phyloP scores from a whole-genome alignment of 2,888 invertebrate species.

The Pseudococcus jackbeardsleyi region DNA sequence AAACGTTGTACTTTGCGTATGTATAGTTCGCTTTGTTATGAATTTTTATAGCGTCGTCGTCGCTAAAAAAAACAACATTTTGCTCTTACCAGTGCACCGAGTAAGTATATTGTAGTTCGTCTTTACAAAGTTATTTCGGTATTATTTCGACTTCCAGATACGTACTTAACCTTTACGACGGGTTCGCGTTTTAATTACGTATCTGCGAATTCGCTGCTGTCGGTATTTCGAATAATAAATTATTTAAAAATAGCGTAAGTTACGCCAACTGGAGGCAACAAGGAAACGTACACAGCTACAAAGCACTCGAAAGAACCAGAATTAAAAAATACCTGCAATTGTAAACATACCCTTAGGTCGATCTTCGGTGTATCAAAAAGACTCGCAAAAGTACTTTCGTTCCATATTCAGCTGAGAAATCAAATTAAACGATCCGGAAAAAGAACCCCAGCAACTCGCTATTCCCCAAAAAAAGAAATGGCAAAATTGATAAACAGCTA shows the following conservation, averaged over 20 bases:
- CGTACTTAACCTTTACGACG: neutral
- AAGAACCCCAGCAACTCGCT: neutral
- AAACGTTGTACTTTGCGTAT: constrained; percentile 4
- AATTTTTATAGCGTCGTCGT: constrained; percentile 35
- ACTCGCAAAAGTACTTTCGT: neutral
- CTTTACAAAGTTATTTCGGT: neutral
- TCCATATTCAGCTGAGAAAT: neutral
- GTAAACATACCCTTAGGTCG: neutral
- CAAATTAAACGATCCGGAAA: neutral
- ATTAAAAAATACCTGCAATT: neutral
- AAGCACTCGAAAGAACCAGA: neutral
- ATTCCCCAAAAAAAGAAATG: neutral
- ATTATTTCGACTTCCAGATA: neutral
- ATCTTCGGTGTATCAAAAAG: neutral
- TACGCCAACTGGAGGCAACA: neutral
- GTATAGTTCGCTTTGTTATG: constrained; percentile 36
- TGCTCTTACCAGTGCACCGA: neutral
- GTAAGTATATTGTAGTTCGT: neutral
- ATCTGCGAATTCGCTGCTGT: neutral
- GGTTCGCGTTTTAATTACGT: constrained; percentile 10
- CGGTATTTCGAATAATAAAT: constrained; percentile 3
- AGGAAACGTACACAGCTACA: neutral
- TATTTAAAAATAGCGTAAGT: neutral
- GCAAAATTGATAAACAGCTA: neutral
- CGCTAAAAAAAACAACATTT: constrained; percentile 14